Base-by-base conservation (phyloP, 2,888 invertebrate species). In the Zaprionus bogoriensis region DNA sequence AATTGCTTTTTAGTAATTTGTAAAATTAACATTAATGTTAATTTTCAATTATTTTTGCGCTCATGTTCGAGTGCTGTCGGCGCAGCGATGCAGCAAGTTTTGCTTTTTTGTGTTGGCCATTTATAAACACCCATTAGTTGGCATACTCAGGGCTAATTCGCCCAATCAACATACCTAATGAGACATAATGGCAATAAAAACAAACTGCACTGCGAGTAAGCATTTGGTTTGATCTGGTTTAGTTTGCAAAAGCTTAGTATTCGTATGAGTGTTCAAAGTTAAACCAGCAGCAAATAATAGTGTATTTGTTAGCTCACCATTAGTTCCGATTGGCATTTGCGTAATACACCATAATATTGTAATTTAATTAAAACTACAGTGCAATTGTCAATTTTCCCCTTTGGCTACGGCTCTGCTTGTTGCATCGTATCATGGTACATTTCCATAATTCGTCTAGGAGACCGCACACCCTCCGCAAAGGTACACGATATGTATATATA, bases 1-100 rank as follows among this genome's bases (percentile, higher is more conserved):
- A 70, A 72, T 75, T 70, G 75, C 38, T 50, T 17, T 50, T 45
- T 60, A 30, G 75, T 65, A 70, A 72, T 72, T 72, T 72, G 45
- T 51, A 65, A 75, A 75, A 65, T 70, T 50, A 69, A 57, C 38
- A 72, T 74, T 69, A 65, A 65, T 10, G 42, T 57, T 57, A 50
- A 70, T 60, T 69, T 52, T 27, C 23, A 38, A 44, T 42, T 27
- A 23, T 39, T 55, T 53, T 36, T 20, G 6, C 30, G 6, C 39
- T 27, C 9, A 12, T 30, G 10, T 51, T 32, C 53, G 12, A 62
- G 45, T 68, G 62, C 25, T 44, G 14, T 6, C 14, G 32, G 36
- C 46, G 64, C 75, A 70, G 50, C 65, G 65, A 71, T 70, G 76
- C 76, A 70, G 48, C 27, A 75, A 65, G 42, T 47, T 64, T 48